Conservation (phyloP, 2,797 vertebrate species). For the Pseudomugil gertrudae region DNA sequence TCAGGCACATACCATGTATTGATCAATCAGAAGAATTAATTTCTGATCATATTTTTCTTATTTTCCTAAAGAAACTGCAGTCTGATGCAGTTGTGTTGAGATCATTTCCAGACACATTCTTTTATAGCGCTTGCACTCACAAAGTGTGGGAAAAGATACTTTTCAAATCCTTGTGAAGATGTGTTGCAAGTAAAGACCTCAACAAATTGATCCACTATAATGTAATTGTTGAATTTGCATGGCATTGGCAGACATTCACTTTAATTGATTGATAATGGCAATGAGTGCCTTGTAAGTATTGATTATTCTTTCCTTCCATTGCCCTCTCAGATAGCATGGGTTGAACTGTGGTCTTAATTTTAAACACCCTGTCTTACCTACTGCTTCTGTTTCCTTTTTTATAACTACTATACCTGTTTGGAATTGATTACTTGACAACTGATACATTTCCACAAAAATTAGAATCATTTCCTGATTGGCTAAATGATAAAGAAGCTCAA, state of each 20-base stretch:
- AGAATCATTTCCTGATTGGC: background rate
- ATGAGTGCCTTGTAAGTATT: conserved; percentile 41
- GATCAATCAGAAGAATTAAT: conserved; percentile 53
- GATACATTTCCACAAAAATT: background rate
- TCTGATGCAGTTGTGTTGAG: conserved; percentile 12
- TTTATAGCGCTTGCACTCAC: conserved; percentile 1
- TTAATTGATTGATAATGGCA: conserved; percentile 36
- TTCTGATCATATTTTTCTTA: conserved; percentile 44
- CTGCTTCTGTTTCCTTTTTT: conserved; percentile 20
- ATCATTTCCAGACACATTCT: conserved; percentile 21
- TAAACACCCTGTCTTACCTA: conserved; percentile 29
- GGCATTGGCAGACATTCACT: conserved; percentile 49
- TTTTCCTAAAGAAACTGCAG: conserved; percentile 28
- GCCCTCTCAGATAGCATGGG: conserved; percentile 56
- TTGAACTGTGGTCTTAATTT: conserved; percentile 30
- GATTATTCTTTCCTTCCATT: conserved; percentile 43
- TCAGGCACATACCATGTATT: conserved; percentile 38
- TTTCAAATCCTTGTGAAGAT: conserved; percentile 14
- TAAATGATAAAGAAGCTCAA: background rate
- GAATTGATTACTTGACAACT: background rate
- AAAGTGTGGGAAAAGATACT: conserved; percentile 12
- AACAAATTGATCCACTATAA: conserved; percentile 26
- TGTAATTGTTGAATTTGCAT: conserved; percentile 59
- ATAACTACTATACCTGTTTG: conserved; percentile 5
- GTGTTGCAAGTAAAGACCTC: conserved; percentile 5